phyloP scores from a whole-genome alignment of 2,113 vertebrate genomes.

The Marcusenius ussheri region DNA sequence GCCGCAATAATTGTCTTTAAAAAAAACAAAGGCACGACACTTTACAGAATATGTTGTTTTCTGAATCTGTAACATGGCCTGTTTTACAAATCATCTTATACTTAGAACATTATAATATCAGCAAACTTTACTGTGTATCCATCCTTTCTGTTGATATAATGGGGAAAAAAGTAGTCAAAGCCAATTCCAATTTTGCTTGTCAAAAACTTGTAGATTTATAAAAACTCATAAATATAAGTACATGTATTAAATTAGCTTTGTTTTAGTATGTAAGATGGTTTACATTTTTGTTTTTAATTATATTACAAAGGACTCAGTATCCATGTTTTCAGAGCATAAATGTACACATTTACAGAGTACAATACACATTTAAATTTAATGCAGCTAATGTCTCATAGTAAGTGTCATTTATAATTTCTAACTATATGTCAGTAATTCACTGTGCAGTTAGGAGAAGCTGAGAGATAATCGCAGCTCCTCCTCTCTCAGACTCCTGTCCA shows the following conservation, averaged over 20 bases:
- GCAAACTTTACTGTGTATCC: neutral
- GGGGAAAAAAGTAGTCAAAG: neutral
- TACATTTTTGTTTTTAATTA: neutral
- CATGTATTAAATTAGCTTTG: neutral
- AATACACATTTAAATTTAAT: neutral
- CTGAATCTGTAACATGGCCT: neutral
- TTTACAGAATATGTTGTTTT: neutral
- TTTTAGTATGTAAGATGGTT: neutral
- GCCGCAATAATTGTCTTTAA: neutral
- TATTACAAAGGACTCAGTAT: neutral
- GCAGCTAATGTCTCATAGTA: neutral
- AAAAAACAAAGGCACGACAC: neutral
- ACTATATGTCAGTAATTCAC: neutral
- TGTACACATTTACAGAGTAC: neutral
- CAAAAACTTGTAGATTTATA: neutral
- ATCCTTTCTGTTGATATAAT: neutral
- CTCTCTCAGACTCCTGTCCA: constrained; percentile 56
- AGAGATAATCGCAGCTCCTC: constrained; percentile 50
- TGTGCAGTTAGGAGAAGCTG: constrained; percentile 37
- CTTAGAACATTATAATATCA: neutral
- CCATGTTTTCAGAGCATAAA: neutral
- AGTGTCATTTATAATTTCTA: neutral
- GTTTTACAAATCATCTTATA: neutral
- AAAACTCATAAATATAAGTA: neutral
- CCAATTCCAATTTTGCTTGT: neutral